Base-by-base conservation (phyloP, 2,888 invertebrate species). In the Zaprionus lineosus region DNA sequence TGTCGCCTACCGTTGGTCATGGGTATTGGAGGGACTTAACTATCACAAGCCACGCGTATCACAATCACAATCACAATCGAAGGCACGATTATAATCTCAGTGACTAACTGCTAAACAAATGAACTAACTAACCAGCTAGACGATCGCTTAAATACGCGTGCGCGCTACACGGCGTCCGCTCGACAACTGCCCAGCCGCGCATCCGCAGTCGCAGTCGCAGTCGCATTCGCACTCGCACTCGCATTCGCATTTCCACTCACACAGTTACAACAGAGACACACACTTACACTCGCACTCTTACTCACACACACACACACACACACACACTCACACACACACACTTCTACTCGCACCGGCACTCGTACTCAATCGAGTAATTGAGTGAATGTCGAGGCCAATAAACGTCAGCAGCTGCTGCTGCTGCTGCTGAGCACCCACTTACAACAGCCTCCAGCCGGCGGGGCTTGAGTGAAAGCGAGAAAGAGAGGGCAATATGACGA, bases 121-220 rank as follows among this genome's bases (percentile, higher is more conserved):
- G n/a, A 24, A 37, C 7, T 5, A 29, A 37, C 39, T 34, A 19
- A 43, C 19, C 19, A 43, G 8, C 6, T 26, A 19, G 6, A 29
- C 43, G 33, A 24, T 50, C 44, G 48, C 16, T 43, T 39, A 12
- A 41, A 12, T 37, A 31, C 36, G 64, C 68, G 71, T 64, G 65
- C 52, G 55, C 71, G 43, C 48, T 57, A 24, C 11, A 40, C 46
- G 50, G 29, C 65, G 31, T 46, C 71, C 50, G 50, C 33, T 64
- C 43, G 24, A 29, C 68, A 58, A 72, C 67, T 72, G 60, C 12
- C 55, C 57, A 59, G 66, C 28, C 21, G 65, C 58, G 65, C 65
- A 70, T 39, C 60, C 70, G 59, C 64, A 68, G 34, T 56, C 57
- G 55, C 50, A 59, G 7, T 50, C 53, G 12, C 47, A 55, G 37